A percentile compares a stretch with the other conserved stretches of the same genome.
phyloP scores from a whole-genome alignment of 2,113 vertebrate species.

The Lanius collurio region DNA sequence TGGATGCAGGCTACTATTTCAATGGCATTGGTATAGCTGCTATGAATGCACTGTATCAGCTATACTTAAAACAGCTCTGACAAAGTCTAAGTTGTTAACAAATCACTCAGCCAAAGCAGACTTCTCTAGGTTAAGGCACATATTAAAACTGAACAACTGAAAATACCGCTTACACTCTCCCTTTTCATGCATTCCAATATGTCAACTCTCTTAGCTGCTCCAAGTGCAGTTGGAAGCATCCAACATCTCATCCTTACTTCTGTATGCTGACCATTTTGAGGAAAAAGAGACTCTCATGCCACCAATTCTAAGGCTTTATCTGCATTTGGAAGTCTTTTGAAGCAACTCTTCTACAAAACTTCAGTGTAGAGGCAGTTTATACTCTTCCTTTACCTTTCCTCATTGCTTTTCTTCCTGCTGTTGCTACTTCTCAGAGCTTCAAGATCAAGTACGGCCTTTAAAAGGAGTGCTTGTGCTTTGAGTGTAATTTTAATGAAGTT shows the following conservation, averaged over 20 bases:
- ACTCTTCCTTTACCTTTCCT: neutral
- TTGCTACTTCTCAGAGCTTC: neutral
- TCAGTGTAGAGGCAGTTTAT: neutral
- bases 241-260: slow-evolving; percentile 14
- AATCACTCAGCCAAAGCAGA: neutral
- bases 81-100: neutral
- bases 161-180: neutral
- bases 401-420: neutral
- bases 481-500: neutral
- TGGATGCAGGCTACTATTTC: neutral
- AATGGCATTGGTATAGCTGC: neutral
- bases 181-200: neutral
- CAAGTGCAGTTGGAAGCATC: neutral
- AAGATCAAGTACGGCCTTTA: neutral
- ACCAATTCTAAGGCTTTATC: slow-evolving; percentile 13
- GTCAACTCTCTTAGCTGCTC: neutral
- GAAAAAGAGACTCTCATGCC: neutral
- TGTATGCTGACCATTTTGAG: neutral
- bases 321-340: neutral
- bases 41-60: neutral
- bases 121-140: neutral
- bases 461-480: neutral
- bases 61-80: neutral
- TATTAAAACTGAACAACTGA: neutral
- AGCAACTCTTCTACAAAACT: neutral